These are phyloP conservation scores for Kryptolebias marmoratus DNA, from an alignment of 2,113 vertebrate species.

Conservation along the genomic window DNA sequence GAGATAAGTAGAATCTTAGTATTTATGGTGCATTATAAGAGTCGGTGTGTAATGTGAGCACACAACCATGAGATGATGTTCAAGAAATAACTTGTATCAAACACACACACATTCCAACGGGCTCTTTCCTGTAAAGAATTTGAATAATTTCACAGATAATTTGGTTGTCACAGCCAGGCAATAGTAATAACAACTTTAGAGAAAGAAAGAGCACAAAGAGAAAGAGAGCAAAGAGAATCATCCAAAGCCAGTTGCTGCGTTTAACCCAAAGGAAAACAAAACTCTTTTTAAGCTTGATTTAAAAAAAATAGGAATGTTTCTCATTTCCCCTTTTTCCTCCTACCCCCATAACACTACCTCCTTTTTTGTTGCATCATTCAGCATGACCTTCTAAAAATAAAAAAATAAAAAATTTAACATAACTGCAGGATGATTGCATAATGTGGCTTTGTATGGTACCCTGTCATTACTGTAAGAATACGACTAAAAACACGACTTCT, in stretches of 20 bases:
- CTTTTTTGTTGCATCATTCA: not conserved
- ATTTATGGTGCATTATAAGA: too few species aligned
- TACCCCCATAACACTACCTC: constrained; percentile 9
- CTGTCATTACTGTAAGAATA: constrained; percentile 5
- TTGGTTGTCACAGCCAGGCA: constrained; percentile 51
- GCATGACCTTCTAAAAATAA: constrained; percentile 13
- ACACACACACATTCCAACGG: constrained; percentile 8
- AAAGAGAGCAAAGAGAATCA: constrained; percentile 58
- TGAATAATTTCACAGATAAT: constrained; percentile 67
- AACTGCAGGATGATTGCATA: not conserved
- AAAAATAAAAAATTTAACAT: constrained; percentile 1
- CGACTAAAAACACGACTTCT: constrained; percentile 24
- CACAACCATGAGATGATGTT: not conserved
- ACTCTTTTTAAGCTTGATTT: constrained; percentile 21
- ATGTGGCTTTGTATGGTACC: not conserved
- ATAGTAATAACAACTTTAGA: constrained; percentile 57
- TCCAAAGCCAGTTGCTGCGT: constrained; percentile 47
- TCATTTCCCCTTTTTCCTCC: constrained; percentile 20
- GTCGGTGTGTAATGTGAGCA: not conserved
- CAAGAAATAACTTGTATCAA: not conserved
- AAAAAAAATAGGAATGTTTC: constrained; percentile 30
- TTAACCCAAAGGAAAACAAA: constrained; percentile 39
- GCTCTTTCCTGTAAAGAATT: constrained; percentile 45
- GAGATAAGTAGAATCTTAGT: too few species aligned
- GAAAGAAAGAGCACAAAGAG: constrained; percentile 22